Evolutionary conservation across 1,140 invertebrate species (phyloP).

Genomic region (Dendroctonus valens): DNA sequence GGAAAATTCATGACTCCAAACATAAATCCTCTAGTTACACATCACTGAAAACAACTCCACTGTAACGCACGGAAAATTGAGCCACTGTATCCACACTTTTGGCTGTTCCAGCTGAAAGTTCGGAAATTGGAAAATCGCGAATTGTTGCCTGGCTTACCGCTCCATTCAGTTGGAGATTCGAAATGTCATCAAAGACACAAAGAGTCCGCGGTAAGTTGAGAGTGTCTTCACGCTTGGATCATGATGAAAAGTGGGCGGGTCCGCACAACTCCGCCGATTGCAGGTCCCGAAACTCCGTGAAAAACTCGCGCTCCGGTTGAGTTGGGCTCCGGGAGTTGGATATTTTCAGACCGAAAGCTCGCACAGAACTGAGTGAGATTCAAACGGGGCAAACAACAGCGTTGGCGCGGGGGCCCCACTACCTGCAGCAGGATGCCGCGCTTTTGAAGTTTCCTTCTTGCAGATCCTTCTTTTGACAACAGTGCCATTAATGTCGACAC

Average conservation of each 20-base stretch:
- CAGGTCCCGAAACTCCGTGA: slow-evolving; percentile 14
- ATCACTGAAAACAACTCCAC: slow-evolving; percentile 11
- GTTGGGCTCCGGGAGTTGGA: slow-evolving; percentile 7
- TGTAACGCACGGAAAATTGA: slow-evolving; percentile 7
- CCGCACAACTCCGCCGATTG: slow-evolving; percentile 18
- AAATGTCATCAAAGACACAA: not conserved
- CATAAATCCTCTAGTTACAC: slow-evolving; percentile 16
- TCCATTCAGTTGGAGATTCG: not conserved
- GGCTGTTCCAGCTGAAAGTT: slow-evolving; percentile 4
- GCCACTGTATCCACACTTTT: slow-evolving; percentile 17
- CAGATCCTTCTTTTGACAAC: slow-evolving; percentile 27
- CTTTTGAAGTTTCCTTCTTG: slow-evolving; percentile 35
- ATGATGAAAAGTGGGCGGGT: slow-evolving; percentile 39
- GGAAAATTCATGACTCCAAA: not conserved
- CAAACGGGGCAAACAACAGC: slow-evolving; percentile 22
- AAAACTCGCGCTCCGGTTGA: slow-evolving; percentile 10
- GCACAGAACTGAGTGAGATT: slow-evolving; percentile 30
- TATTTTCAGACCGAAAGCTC: slow-evolving; percentile 32
- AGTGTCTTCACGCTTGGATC: slow-evolving; percentile 14
- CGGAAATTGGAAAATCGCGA: slow-evolving; percentile 8
- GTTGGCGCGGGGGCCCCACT: slow-evolving; percentile 41
- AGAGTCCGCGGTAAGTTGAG: too few relatives aligned
- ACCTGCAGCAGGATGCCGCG: slow-evolving; percentile 37
- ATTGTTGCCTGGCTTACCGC: too few relatives aligned
- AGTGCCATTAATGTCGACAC: slow-evolving; percentile 21